Conservation (phyloP, 2,888 invertebrate genomes). For the Melikaiella ostensackeni region DNA sequence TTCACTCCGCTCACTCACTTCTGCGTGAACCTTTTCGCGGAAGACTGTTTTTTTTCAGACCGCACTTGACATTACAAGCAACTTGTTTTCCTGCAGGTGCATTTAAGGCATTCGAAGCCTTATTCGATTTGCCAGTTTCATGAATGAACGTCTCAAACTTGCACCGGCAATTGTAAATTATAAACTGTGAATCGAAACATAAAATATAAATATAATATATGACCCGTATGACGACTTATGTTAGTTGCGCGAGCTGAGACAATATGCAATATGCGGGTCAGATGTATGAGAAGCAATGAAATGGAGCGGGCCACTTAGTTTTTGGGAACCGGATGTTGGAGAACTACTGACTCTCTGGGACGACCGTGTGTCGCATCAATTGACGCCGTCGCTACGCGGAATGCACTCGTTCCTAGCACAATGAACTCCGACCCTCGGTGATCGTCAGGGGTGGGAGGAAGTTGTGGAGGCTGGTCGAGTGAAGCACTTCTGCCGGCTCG, state of each 20-base stretch:
- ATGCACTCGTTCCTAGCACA: conserved; percentile 61
- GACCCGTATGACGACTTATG: no score
- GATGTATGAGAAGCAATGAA: background rate
- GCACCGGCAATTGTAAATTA: background rate
- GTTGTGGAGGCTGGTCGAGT: conserved; percentile 34
- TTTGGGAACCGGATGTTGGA: conserved; percentile 36
- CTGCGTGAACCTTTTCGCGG: background rate
- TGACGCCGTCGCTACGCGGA: conserved; percentile 43
- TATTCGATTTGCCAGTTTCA: background rate
- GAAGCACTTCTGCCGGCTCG: conserved; percentile 35
- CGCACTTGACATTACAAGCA: background rate
- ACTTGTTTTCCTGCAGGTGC: conserved; percentile 7
- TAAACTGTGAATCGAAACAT: background rate
- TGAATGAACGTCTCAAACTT: background rate
- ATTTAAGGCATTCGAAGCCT: background rate
- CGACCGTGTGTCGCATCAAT: conserved; percentile 52
- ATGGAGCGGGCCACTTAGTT: conserved; percentile 11
- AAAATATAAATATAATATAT: no score
- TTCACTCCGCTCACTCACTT: conserved; percentile 35
- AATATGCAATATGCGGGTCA: conserved; percentile 16
- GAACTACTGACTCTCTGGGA: conserved; percentile 47
- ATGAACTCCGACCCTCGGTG: conserved; percentile 72
- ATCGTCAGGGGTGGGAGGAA: conserved; percentile 39
- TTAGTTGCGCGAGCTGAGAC: background rate
- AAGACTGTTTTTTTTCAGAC: background rate